Evolutionary conservation across 2,888 invertebrate species (phyloP), one percentile per base, ranked within the genome.

Genomic region (Netelia virgata): DNA sequence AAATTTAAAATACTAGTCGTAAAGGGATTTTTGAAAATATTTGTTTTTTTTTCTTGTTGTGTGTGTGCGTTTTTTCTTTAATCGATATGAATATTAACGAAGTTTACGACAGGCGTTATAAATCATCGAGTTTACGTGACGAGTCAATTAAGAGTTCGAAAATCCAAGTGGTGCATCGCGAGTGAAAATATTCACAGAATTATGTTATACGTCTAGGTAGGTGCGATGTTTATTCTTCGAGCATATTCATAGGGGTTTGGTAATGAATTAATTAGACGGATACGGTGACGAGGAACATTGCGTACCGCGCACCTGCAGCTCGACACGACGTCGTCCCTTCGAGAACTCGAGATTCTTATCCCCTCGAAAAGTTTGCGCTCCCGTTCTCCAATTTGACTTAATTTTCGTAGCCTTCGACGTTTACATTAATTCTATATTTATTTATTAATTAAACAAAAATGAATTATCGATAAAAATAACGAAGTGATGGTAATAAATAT

Each of bases 191-290:
- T 14, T 47, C 3, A 14, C 14, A 47, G 10, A 47, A 47, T 47
- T 10, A 14, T 47, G 14, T 14, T 14, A 47, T 14, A 47, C 47
- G 14, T 14, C 1, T 14, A 47, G 0, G 14, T 14, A 47, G 11
- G 14, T 47, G 14, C 47, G 11, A 28, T 55, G 14, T 55, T 9
- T 55, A 55, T 55, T 72, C 64, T 57, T 75, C 41, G 69, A 59
- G 74, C 78, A 63, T 78, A 69, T 78, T 74, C 82, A 74, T 84
- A 75, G 78, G 50, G 74, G 78, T 53, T 47, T 53, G 55, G 82
- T 84, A 84, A 84, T 78, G 81, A 82, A 84, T 84, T 84, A 84
- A 84, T 84, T 84, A 84, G 69, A 81, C 74, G 82, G 41, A 66
- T 64, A 78, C 70, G 63, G 69, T 78, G 82, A 82, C 78, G 77